Base-by-base conservation (phyloP, 2,888 invertebrate genomes). In the Artemia sp. region DNA sequence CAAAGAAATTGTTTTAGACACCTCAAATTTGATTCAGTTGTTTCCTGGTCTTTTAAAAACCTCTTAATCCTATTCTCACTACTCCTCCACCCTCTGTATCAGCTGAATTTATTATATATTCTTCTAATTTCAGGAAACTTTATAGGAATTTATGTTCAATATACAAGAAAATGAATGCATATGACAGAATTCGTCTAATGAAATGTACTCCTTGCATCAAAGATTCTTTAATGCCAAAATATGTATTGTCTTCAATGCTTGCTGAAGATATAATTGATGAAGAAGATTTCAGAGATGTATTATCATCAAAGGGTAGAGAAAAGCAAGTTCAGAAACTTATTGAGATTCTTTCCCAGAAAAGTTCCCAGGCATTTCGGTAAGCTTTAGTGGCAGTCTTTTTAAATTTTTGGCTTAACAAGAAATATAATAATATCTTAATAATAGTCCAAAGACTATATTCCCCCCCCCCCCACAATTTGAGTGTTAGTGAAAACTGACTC, bases 281-380 rank as follows among this genome's bases (percentile, higher is more conserved):
- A 58, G 64, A 58, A 58, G 64, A 58, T 58, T 58, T 58, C 64
- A 58, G 24, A 24, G 64, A 58, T 24, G 64, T 58, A 58, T 58
- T 58, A 24, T 19, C 24, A 10, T n/a, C 64, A n/a, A 58, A 58
- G 24, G 64, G 64, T 19, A n/a, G 64, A 19, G 64, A 58, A 58
- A 58, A 58, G 12, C 64, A 58, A 24, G 64, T 58, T 58, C 64
- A 58, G 64, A 58, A 58, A 24, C 64, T 58, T 58, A 9, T 58
- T n/a, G 64, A 58, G 8, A 10, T 58, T 58, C 64, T 58, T 19
- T 24, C 64, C n/a, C 14, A 58, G 24, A 58, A 58, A 58, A 24
- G 64, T 19, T 24, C 64, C 9, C 64, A 58, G 64, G 64, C 64
- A 19, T 58, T 58, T 24, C n/a, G 64, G 64, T 58, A 19, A 24